These are phyloP conservation scores for Hycleus phaleratus DNA, from an alignment of 1,140 invertebrate species.

Conservation along the genomic window DNA sequence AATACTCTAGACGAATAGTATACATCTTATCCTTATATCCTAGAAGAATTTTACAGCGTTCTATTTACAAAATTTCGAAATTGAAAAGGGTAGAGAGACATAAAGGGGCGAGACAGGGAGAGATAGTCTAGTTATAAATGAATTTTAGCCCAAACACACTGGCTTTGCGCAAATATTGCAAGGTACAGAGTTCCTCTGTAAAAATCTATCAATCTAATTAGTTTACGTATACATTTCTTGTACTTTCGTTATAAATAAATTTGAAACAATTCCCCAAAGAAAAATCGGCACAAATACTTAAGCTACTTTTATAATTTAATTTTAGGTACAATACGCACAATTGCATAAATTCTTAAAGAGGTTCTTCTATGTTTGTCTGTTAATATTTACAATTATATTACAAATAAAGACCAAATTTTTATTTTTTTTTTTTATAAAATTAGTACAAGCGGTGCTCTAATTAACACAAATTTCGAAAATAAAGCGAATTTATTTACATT, in stretches of 20 bases:
- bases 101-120: no score
- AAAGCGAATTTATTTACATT: constrained; percentile 1
- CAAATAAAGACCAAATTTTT: constrained; percentile 6
- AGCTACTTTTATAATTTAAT: constrained; percentile 5
- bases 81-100: background rate
- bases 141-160: constrained; percentile 32
- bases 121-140: no score
- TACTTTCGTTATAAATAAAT: constrained; percentile 38
- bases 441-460: constrained; percentile 33
- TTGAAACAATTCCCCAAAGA: constrained; percentile 7
- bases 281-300: constrained; percentile 6
- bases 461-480: constrained; percentile 7
- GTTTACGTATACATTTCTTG: constrained; percentile 41
- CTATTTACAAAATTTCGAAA: constrained; percentile 32
- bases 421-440: constrained; percentile 5
- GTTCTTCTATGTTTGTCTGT: constrained; percentile 18
- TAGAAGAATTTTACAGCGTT: constrained; percentile 38
- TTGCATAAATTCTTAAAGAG: constrained; percentile 34
- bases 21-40: constrained; percentile 40
- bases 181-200: constrained; percentile 31
- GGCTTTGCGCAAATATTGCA: constrained; percentile 20
- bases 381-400: constrained; percentile 20
- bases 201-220: constrained; percentile 11
- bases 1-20: constrained; percentile 38
- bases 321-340: constrained; percentile 33